phyloP scores from a whole-genome alignment of 1,140 invertebrate species.

The Pissodes strobi region DNA sequence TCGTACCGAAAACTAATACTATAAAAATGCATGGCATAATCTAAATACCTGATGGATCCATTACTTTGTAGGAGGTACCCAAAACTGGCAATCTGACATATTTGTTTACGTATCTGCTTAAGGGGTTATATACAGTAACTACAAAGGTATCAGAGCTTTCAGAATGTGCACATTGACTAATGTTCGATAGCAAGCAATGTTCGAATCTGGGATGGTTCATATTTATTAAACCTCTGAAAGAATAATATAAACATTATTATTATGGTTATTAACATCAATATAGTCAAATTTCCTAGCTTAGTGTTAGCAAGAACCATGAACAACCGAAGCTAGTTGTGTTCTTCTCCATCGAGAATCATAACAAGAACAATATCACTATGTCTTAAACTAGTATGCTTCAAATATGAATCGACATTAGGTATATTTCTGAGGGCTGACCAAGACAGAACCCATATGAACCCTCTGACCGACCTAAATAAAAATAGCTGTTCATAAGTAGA shows the following conservation, averaged over 20 bases:
- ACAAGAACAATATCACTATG: too few species aligned
- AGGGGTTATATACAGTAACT: slow-evolving; percentile 80
- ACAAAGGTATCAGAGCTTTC: slow-evolving; percentile 68
- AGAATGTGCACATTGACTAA: slow-evolving; percentile 64
- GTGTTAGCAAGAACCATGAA: too few species aligned
- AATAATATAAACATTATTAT: background rate
- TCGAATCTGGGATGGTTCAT: slow-evolving; percentile 12
- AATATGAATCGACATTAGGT: too few species aligned
- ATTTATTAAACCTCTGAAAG: slow-evolving; percentile 26
- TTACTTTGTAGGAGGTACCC: slow-evolving; percentile 63
- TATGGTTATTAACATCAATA: background rate
- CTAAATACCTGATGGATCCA: slow-evolving; percentile 56
- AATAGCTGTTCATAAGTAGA: too few species aligned
- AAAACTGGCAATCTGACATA: slow-evolving; percentile 75
- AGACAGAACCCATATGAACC: too few species aligned
- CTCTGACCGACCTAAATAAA: too few species aligned
- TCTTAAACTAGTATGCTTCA: too few species aligned
- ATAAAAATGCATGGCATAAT: background rate
- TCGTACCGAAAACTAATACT: background rate
- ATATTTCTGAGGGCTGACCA: too few species aligned
- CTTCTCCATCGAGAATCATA: too few species aligned
- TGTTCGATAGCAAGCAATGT: slow-evolving; percentile 58
- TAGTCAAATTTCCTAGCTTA: too few species aligned
- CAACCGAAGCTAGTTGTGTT: too few species aligned
- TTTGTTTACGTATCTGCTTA: slow-evolving; percentile 66